Evolutionary conservation across 2,888 invertebrate species (phyloP).

Genomic region (Drosophila neoperkinsi): DNA sequence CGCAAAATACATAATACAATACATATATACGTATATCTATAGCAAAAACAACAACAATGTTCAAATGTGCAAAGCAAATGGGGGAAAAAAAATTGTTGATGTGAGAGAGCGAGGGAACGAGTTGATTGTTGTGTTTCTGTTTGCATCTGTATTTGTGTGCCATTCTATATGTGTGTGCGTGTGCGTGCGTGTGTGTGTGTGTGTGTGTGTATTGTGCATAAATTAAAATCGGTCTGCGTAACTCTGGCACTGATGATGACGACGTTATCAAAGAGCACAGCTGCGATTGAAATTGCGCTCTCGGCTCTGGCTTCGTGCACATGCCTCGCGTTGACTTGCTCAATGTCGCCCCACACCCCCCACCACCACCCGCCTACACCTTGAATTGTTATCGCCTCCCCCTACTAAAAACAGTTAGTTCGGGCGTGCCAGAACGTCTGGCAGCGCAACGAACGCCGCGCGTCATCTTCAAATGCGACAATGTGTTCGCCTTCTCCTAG

Average conservation of each 20-base stretch:
- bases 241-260: slow-evolving; percentile 59
- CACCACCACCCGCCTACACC: not conserved
- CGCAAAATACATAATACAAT: slow-evolving; percentile 27
- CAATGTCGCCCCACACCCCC: slow-evolving; percentile 68
- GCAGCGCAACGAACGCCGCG: slow-evolving; percentile 67
- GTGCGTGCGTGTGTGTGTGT: slow-evolving; percentile 33
- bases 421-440: slow-evolving; percentile 71
- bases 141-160: slow-evolving; percentile 17
- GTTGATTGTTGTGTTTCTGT: slow-evolving; percentile 51
- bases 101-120: slow-evolving; percentile 46
- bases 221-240: slow-evolving; percentile 75
- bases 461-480: slow-evolving; percentile 74
- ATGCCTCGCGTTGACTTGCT: slow-evolving; percentile 53
- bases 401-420: slow-evolving; percentile 32
- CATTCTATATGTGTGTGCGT: slow-evolving; percentile 26
- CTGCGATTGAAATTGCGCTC: slow-evolving; percentile 52
- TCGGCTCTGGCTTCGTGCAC: slow-evolving; percentile 37
- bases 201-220: slow-evolving; percentile 60
- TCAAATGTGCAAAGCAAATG: slow-evolving; percentile 49
- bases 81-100: slow-evolving; percentile 42
- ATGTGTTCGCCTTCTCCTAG: slow-evolving; percentile 17
- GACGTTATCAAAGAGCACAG: slow-evolving; percentile 57
- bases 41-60: slow-evolving; percentile 56
- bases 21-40: slow-evolving; percentile 12
- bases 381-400: slow-evolving; percentile 41